Conservation (phyloP, 2,888 invertebrate genomes). For the Microctonus hyperodae region DNA sequence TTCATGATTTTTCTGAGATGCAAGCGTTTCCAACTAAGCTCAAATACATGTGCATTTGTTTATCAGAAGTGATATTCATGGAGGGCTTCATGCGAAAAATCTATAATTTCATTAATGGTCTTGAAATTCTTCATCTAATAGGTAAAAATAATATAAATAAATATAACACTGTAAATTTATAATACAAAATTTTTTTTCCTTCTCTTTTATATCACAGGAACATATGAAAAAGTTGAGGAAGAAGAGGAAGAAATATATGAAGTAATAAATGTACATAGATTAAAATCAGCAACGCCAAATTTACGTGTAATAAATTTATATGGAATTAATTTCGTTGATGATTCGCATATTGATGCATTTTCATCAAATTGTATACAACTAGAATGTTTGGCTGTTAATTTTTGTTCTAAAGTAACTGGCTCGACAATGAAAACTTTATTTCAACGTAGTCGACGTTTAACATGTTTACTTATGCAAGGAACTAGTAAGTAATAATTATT, state of each 20-base stretch:
- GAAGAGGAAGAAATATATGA: slow-evolving; percentile 99
- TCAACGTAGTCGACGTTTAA: slow-evolving; percentile 90
- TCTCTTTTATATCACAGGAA: slow-evolving; percentile 73
- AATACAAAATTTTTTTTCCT: no score
- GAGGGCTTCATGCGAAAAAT: slow-evolving; percentile 99
- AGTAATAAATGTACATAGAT: slow-evolving; percentile 97
- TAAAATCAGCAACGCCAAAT: slow-evolving; percentile 98
- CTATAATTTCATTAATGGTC: slow-evolving; percentile 98
- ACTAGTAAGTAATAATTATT: slow-evolving; percentile 75
- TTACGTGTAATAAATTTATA: slow-evolving; percentile 96
- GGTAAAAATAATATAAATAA: slow-evolving; percentile 67
- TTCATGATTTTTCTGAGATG: slow-evolving; percentile 99
- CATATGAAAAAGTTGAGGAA: slow-evolving; percentile 97
- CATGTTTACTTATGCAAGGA: slow-evolving; percentile 94
- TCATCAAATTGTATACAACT: slow-evolving; percentile 96
- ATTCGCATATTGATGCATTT: slow-evolving; percentile 98
- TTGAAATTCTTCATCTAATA: slow-evolving; percentile 96
- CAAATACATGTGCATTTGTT: slow-evolving; percentile 92
- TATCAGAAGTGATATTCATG: slow-evolving; percentile 99
- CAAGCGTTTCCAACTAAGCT: slow-evolving; percentile 98
- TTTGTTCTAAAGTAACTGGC: slow-evolving; percentile 95
- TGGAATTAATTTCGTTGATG: slow-evolving; percentile 98
- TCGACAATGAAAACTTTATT: slow-evolving; percentile 93
- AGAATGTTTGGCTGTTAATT: slow-evolving; percentile 97
- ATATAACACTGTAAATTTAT: no score